A percentile compares a stretch with the other conserved stretches of the same genome.
These are phyloP conservation scores for Drosophila flavopinicola DNA, from an alignment of 2,888 invertebrate species.

Conservation along the genomic window DNA sequence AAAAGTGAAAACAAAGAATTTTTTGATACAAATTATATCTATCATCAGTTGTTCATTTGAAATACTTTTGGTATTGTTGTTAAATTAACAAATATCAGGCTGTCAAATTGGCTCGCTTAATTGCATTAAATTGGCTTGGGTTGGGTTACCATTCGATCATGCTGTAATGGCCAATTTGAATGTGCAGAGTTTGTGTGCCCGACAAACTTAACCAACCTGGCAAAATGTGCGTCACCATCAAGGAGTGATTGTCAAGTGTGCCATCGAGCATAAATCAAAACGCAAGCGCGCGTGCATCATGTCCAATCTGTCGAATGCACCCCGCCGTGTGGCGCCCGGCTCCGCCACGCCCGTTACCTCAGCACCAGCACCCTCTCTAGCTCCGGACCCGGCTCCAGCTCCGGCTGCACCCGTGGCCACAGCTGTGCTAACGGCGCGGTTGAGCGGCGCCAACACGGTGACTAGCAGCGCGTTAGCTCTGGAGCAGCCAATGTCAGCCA, in stretches of 20 bases:
- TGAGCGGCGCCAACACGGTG: constrained; percentile 54
- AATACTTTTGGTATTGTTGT: too few relatives aligned
- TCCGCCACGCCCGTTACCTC: constrained; percentile 69
- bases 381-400: constrained; percentile 11
- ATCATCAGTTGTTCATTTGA: too few relatives aligned
- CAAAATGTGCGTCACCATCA: constrained; percentile 32
- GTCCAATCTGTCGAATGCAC: constrained; percentile 69
- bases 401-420: constrained; percentile 40
- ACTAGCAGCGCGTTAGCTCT: constrained; percentile 50
- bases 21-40: too few relatives aligned
- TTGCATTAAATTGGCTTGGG: constrained; percentile 56
- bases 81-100: constrained; percentile 34
- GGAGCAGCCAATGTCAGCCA: constrained; percentile 49
- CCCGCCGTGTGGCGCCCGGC: constrained; percentile 74
- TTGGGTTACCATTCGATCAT: constrained; percentile 10
- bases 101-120: constrained; percentile 44
- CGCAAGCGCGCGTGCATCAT: constrained; percentile 50
- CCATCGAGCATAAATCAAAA: constrained; percentile 25
- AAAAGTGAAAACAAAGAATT: background rate
- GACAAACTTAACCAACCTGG: constrained; percentile 11
- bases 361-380: constrained; percentile 1
- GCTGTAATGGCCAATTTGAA: constrained; percentile 45
- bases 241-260: constrained; percentile 39
- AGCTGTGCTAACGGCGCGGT: constrained; percentile 61
- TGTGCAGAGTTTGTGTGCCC: constrained; percentile 24